Conservation (phyloP, 1,140 invertebrate species). For the Brachionus rotundiformis region DNA sequence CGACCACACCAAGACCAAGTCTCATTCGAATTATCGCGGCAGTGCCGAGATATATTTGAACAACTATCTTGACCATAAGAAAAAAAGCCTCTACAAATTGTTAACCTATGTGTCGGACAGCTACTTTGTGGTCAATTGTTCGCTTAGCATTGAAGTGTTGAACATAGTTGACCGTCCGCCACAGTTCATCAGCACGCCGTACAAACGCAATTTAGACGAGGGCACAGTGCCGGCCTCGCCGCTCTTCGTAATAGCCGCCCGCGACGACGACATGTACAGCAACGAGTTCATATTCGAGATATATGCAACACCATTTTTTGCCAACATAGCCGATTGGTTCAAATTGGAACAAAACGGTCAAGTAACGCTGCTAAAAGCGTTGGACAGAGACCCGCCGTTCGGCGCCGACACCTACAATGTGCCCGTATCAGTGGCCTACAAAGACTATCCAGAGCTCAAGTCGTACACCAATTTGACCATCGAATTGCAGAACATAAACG, state of each 20-base stretch:
- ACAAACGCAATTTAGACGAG: not conserved
- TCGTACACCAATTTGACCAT: constrained; percentile 7
- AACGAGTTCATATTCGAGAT: not conserved
- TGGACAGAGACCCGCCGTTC: not conserved
- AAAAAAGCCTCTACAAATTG: not conserved
- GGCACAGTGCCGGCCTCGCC: not conserved
- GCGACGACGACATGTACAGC: not conserved
- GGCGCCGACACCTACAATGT: not conserved
- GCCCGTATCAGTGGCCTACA: constrained; percentile 9
- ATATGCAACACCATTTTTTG: constrained; percentile 20
- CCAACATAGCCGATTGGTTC: constrained; percentile 25
- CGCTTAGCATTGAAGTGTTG: not conserved
- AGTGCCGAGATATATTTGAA: constrained; percentile 31
- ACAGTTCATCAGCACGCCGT: constrained; percentile 24
- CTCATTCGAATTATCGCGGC: not conserved
- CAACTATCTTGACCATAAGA: constrained; percentile 27
- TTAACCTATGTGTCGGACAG: constrained; percentile 31
- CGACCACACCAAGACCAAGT: constrained; percentile 3
- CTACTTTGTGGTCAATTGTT: constrained; percentile 4
- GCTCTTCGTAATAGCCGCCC: not conserved
- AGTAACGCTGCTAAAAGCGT: not conserved
- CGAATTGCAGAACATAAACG: not conserved
- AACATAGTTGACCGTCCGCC: constrained; percentile 23
- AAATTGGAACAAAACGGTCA: constrained; percentile 25
- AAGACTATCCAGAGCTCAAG: not conserved